Conservation (phyloP, 2,888 invertebrate species). For the Xanthia icteritia region DNA sequence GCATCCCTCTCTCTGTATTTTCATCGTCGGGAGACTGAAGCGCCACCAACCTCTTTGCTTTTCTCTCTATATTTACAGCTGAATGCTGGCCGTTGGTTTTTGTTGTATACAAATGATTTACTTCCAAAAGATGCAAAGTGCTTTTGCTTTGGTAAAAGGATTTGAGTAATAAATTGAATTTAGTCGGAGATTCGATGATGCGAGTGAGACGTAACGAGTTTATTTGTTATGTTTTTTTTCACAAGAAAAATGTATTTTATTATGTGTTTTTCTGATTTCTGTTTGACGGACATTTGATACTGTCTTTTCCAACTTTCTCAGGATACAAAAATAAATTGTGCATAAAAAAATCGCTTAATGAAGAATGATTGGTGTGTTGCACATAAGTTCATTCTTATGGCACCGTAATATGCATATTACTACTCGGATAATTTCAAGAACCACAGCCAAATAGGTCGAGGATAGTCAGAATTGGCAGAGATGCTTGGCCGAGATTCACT, state of each 20-base stretch:
- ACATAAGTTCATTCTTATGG: background rate
- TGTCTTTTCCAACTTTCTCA: too few relatives aligned
- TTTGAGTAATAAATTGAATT: constrained; percentile 20
- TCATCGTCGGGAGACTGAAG: background rate
- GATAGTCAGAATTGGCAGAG: constrained; percentile 51
- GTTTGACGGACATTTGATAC: background rate
- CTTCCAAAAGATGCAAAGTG: constrained; percentile 26
- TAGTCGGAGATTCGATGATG: constrained; percentile 5
- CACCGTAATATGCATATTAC: constrained; percentile 22
- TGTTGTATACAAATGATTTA: constrained; percentile 27
- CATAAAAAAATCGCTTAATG: background rate
- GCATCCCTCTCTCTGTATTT: background rate
- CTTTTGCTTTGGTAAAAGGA: constrained; percentile 6
- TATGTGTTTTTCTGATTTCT: background rate
- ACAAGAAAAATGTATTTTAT: background rate
- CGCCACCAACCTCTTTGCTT: background rate
- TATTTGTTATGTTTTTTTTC: constrained; percentile 1
- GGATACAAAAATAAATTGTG: background rate
- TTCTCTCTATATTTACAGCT: background rate
- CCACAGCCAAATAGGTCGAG: constrained; percentile 55
- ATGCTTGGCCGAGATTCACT: constrained; percentile 42
- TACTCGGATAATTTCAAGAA: constrained; percentile 31
- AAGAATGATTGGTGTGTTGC: background rate
- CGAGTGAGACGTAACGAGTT: background rate
- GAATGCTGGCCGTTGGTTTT: constrained; percentile 4